Conservation (phyloP, 2,113 vertebrate species). For the Alethe castanea region DNA sequence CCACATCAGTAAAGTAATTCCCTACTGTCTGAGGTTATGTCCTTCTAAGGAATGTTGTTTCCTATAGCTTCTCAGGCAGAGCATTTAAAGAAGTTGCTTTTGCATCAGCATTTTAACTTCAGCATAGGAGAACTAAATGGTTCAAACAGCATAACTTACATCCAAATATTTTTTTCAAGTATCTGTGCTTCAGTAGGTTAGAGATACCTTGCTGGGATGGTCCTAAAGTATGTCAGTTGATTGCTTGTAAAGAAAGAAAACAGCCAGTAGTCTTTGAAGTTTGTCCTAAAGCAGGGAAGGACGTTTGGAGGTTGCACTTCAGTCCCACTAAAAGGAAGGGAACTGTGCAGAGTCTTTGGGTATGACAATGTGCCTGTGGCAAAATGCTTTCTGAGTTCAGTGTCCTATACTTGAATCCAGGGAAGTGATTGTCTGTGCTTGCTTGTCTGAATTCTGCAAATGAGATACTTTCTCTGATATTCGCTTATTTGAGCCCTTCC, state of each 20-base stretch:
- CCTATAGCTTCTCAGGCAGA: not conserved
- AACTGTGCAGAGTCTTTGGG: not conserved
- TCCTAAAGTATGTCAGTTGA: not conserved
- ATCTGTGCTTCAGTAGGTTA: not conserved
- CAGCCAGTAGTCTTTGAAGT: not conserved
- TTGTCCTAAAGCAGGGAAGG: not conserved
- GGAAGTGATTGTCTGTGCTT: not conserved
- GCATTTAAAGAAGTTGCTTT: not conserved
- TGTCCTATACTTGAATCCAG: not conserved
- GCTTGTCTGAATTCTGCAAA: not conserved
- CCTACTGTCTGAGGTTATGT: not conserved
- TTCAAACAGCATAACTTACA: not conserved
- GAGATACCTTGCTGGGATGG: not conserved
- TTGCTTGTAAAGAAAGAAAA: not conserved
- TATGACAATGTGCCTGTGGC: not conserved
- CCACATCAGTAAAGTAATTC: not conserved
- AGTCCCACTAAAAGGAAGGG: not conserved
- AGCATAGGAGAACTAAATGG: not conserved
- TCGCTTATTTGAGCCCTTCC: not conserved
- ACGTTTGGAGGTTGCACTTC: not conserved
- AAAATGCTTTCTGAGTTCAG: not conserved
- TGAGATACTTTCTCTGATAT: not conserved
- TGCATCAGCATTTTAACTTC: not conserved
- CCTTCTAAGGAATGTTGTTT: not conserved
- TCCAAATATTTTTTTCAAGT: not conserved